Evolutionary conservation across 2,113 vertebrate species (phyloP), one percentile per base, ranked within the genome.

Genomic region (Shinisaurus crocodilurus): DNA sequence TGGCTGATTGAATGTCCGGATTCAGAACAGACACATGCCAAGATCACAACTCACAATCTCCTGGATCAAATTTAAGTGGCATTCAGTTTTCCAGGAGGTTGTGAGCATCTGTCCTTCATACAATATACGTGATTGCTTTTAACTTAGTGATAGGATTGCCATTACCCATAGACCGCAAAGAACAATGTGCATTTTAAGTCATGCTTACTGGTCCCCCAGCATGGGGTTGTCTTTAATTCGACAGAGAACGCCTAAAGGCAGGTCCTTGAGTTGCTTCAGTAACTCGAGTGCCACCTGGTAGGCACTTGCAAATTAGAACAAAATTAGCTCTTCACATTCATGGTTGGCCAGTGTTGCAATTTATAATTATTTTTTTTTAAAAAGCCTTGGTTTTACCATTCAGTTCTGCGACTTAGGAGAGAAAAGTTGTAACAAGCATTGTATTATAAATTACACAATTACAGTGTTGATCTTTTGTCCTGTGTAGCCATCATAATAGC

Each of bases 221-320:
- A 2, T 20, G 25, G 77, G 32, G 86, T 40, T n/a, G 37, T 77
- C 81, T 76, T 84, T 48, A 48, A 25, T 32, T n/a, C 16, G 40
- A 48, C 9, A 1, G 72, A 91, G 81, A 57, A 32, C 70, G 84
- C 92, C 89, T 2, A 0, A 88, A 93, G 93, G 92, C 91, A 92
- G 91, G 85, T 37, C 86, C 13, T 0, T 0, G 91, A 82, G 91
- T 37, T 65, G 90, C 91, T 96, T 95, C 87, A 87, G 94, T 92
- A 92, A 90, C 88, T 93, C 20, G 85, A 65, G 88, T 89, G 90
- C 96, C 97, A 97, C 87, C 97, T 97, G 97, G 92, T 92, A 97
- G 96, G 95, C 95, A 20, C 93, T 93, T 96, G 94, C 94, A 93
- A 74, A 70, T 43, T 10, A 77, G 91, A 92, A 91, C 90, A 93